phyloP scores from a whole-genome alignment of 2,113 vertebrate genomes.

The Aix galericulata region DNA sequence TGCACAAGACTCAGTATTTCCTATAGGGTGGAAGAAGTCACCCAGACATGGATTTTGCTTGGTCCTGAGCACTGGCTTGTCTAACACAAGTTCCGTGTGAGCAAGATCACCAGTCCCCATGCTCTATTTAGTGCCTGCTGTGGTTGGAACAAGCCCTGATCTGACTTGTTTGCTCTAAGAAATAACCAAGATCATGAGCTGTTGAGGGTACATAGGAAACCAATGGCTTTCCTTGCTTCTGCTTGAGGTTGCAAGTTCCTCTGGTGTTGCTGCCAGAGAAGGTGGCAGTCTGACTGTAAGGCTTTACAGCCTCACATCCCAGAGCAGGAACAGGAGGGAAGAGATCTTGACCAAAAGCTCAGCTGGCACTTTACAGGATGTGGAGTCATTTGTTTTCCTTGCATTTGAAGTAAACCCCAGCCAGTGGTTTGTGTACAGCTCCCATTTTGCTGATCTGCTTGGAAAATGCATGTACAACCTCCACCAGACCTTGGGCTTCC shows the following conservation, averaged over 20 bases:
- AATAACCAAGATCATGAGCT: neutral
- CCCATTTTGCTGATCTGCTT: neutral
- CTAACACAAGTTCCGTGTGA: neutral
- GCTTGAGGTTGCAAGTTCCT: neutral
- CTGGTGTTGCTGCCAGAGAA: neutral
- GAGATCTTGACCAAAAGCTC: neutral
- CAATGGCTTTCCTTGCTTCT: neutral
- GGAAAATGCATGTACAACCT: neutral
- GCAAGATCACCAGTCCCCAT: neutral
- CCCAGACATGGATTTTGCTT: neutral
- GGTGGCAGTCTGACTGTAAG: neutral
- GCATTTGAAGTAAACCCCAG: rapidly evolving
- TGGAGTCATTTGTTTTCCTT: neutral
- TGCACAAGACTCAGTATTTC: neutral
- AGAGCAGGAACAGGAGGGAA: neutral
- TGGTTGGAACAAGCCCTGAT: neutral
- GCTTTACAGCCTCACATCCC: neutral
- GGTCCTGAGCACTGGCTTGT: neutral
- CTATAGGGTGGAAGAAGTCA: neutral
- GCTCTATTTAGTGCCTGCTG: neutral
- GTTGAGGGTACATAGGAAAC: neutral
- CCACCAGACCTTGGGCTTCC: neutral
- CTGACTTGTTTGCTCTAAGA: neutral
- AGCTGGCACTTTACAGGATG: neutral
- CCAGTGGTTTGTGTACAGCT: neutral